Conservation (phyloP, 2,113 vertebrate genomes). For the Stomatorhinus ivindoensis region DNA sequence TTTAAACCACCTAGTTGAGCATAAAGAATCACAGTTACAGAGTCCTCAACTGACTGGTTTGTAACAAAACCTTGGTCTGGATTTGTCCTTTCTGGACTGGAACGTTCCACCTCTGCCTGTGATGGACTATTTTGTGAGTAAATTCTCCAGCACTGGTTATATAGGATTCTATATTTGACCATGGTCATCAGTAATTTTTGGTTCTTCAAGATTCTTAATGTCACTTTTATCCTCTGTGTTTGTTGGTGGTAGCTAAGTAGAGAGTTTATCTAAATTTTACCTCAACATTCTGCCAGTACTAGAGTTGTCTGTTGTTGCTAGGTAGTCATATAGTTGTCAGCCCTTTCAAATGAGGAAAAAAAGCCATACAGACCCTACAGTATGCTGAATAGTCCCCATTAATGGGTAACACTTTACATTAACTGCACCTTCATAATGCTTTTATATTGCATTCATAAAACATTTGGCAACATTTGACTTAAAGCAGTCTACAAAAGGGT, state of each 20-base stretch:
- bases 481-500: too few species aligned
- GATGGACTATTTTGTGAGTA: background rate
- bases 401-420: too few species aligned
- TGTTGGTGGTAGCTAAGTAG: background rate
- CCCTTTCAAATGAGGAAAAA: background rate
- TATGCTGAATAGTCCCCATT: background rate
- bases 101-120: background rate
- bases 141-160: background rate
- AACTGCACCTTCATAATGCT: too few species aligned
- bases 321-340: background rate
- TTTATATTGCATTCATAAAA: too few species aligned
- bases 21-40: too few species aligned
- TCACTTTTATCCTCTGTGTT: background rate
- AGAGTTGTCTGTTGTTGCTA: background rate
- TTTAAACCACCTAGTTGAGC: too few species aligned
- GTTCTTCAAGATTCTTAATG: background rate
- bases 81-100: too few species aligned
- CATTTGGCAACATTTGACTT: too few species aligned
- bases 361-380: background rate
- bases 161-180: background rate
- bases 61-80: too few species aligned
- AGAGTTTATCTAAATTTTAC: background rate
- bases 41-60: too few species aligned
- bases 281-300: background rate
- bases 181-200: background rate